Evolutionary conservation across 2,113 vertebrate genomes (phyloP).

Genomic region (Neopipo cinnamomea): DNA sequence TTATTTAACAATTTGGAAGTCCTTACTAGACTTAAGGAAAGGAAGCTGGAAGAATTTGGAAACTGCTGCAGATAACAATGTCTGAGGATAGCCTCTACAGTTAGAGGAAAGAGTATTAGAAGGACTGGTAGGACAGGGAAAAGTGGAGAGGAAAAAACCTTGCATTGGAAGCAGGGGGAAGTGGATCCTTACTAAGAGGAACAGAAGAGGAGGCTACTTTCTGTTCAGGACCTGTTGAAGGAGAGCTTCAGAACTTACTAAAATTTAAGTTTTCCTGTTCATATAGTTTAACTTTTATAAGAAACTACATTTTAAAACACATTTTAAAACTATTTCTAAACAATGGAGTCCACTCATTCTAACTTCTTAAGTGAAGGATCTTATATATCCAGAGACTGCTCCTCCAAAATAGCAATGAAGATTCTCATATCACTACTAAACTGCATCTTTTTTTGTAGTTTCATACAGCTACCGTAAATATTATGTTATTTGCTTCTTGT

Average conservation of each 20-base stretch:
- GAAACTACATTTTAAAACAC: not conserved
- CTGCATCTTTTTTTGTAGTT: not conserved
- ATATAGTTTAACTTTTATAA: not conserved
- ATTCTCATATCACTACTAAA: not conserved
- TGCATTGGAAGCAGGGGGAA: not conserved
- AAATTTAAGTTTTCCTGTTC: not conserved
- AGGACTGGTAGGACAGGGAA: not conserved
- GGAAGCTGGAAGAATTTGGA: not conserved
- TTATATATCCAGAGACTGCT: not conserved
- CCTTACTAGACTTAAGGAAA: not conserved
- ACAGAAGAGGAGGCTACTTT: not conserved
- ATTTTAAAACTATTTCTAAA: not conserved
- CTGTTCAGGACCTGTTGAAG: not conserved
- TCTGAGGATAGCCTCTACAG: not conserved
- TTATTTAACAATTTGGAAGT: not conserved
- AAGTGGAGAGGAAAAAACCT: not conserved
- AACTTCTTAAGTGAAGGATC: not conserved
- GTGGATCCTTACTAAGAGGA: not conserved
- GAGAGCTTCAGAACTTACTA: not conserved
- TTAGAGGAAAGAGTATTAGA: not conserved
- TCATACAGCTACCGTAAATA: not conserved
- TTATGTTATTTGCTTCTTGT: not conserved
- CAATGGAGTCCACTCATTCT: not conserved
- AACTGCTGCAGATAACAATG: not conserved
- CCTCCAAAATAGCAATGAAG: not conserved